phyloP scores from a whole-genome alignment of 2,113 vertebrate genomes.

The Grus americana region DNA sequence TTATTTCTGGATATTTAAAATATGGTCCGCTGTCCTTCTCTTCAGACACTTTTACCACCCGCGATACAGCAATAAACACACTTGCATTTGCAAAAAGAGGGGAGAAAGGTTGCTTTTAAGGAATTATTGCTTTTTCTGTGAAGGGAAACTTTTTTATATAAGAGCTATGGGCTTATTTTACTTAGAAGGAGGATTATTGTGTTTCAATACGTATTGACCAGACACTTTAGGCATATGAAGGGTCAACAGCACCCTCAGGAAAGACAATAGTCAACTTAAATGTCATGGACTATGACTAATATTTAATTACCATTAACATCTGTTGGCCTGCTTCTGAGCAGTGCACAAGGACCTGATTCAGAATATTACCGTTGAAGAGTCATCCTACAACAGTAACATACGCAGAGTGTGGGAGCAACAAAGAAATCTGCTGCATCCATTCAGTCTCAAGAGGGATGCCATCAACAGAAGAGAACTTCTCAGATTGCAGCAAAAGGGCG shows the following conservation, averaged over 20 bases:
- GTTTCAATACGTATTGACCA: background rate
- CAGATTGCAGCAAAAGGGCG: background rate
- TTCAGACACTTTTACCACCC: background rate
- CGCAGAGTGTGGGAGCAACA: background rate
- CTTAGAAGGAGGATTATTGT: background rate
- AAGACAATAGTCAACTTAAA: background rate
- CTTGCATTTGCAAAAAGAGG: background rate
- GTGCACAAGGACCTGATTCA: background rate
- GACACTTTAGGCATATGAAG: background rate
- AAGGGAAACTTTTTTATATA: background rate
- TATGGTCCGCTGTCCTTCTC: background rate
- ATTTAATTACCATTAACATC: background rate
- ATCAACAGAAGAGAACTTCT: background rate
- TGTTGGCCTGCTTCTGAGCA: background rate
- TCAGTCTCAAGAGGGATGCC: background rate
- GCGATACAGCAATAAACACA: background rate
- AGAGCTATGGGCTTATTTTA: background rate
- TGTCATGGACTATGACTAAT: background rate
- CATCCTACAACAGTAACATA: background rate
- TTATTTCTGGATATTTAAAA: conserved; percentile 53
- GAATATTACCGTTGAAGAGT: background rate
- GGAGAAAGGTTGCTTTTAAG: background rate
- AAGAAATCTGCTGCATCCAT: background rate
- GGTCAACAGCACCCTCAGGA: background rate
- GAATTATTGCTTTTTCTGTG: background rate